Percentiles rank a stretch among this genome's conserved stretches.
phyloP scores from a whole-genome alignment of 1,140 invertebrate species.

The Mactra quadrangularis region DNA sequence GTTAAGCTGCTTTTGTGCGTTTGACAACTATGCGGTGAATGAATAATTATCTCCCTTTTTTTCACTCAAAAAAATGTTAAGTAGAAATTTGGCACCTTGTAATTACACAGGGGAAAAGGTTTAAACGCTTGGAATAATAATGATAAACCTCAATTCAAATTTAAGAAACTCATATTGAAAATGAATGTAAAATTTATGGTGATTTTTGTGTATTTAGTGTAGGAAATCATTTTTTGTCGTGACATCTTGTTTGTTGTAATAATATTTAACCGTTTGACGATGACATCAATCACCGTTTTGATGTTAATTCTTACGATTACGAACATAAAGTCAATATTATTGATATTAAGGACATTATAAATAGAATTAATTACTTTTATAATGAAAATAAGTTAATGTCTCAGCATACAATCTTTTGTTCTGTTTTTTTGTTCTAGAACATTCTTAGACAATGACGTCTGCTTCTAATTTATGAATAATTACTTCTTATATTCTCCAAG shows the following conservation, averaged over 20 bases:
- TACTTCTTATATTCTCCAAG: too few relatives aligned
- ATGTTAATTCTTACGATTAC: too few relatives aligned
- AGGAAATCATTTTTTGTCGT: background rate
- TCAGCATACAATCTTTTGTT: too few relatives aligned
- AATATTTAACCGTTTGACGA: background rate
- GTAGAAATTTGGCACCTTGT: conserved; percentile 19
- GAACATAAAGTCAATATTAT: too few relatives aligned
- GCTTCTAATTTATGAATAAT: too few relatives aligned
- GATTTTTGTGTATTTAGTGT: conserved; percentile 15
- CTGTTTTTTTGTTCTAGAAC: too few relatives aligned
- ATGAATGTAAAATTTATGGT: conserved; percentile 57
- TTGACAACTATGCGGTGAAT: conserved; percentile 25
- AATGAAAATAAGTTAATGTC: too few relatives aligned
- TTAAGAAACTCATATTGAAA: conserved; percentile 36
- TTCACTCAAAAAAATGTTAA: too few relatives aligned
- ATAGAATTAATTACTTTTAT: too few relatives aligned
- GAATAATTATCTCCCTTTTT: conserved; percentile 53
- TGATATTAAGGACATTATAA: too few relatives aligned
- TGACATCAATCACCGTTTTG: conserved; percentile 1
- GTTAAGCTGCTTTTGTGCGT: conserved; percentile 2
- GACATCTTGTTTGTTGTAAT: conserved; percentile 21
- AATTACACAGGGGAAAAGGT: background rate
- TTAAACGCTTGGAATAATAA: background rate
- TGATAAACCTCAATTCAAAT: conserved; percentile 31
- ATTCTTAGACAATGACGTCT: too few relatives aligned